Base-by-base conservation (phyloP, 1,140 invertebrate species). In the Aphidius ervi region DNA sequence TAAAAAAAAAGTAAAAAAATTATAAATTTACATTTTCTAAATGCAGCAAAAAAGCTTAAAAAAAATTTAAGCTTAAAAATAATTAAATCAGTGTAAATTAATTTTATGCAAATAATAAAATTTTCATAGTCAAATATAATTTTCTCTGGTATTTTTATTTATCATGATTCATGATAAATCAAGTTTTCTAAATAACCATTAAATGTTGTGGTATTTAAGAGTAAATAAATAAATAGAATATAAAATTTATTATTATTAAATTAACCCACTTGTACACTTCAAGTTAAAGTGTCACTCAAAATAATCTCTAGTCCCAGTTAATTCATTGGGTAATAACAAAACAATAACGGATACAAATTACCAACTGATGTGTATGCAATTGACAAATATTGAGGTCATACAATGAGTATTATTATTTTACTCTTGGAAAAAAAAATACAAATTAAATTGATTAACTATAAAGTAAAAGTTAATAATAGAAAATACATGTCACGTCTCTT, bases 321-420 rank as follows among this genome's bases (percentile, higher is more conserved):
- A 16, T 46, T 23, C 57, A 20, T 58, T 41, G 57, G 50, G 42
- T 59, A 59, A 52, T 52, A 53, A 54, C 52, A 45, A 16, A n/a
- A 42, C 42, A 31, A 16, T 55, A 48, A 59, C 31, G 55, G 43
- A 60, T 40, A 60, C 37, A 60, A 60, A 60, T 60, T 60, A 60
- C 23, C 7, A 39, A 9, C 8, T 20, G n/a, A n/a, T 37, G 9
- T 37, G 54, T 59, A 9, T 31, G 41, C 58, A 39, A 53, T 59
- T 52, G 42, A 37, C 31, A 60, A 54, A 55, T 41, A 31, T 60
- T 55, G 58, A 55, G 58, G 58, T 60, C 58, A 60, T 39, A 31
- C 52, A 46, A 46, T 37, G 39, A 10, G 50, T 23, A 60, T 55
- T 46, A 53, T 60, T 20, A 40, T 23, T 42, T 59, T 37, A 46